Base-by-base conservation (phyloP, 2,113 vertebrate species). In the Poeciliopsis turrubarensis region DNA sequence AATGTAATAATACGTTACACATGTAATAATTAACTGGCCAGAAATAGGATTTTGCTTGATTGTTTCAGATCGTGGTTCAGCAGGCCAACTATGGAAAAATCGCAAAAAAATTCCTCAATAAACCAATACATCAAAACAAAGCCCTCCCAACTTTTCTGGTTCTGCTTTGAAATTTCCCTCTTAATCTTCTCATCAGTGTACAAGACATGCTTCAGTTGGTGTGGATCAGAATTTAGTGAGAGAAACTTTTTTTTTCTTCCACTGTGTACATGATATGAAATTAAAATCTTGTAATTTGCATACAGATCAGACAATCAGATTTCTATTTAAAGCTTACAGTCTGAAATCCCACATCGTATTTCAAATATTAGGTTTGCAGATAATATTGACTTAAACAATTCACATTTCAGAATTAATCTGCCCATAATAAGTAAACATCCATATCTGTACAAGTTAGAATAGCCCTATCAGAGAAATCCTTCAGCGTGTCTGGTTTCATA, bases 381-480 rank as follows among this genome's bases (percentile, higher is more conserved):
- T 26, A 29, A 44, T 37, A 13, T 39, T 57, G 60, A 26, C 37
- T 69, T 12, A 54, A 7, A 54, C 67, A 68, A 10, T 57, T 57
- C 51, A 57, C 6, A 57, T 8, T 57, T 19, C 51, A 57, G 19
- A n/a, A 57, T n/a, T 57, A n/a, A 57, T 25, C 51, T n/a, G 8
- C 22, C 25, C 51, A 3, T 17, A n/a, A 22, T 57, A 57, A 73
- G 63, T 68, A 73, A 85, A 47, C 31, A 74, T 19, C 14, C 30
- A 65, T 54, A 74, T 68, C 37, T 73, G 19, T 74, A 57, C 32
- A 66, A 63, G 29, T 29, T 27, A 37, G 37, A 34, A 69, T 77
- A 63, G 68, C 63, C 75, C 78, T 68, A 61, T 61, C 60, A 34
- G 26, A 80, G 70, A 60, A 27, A 73, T 74, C 51, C 31, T 76